phyloP scores from a whole-genome alignment of 2,888 invertebrate species.

The Euphydryas editha region DNA sequence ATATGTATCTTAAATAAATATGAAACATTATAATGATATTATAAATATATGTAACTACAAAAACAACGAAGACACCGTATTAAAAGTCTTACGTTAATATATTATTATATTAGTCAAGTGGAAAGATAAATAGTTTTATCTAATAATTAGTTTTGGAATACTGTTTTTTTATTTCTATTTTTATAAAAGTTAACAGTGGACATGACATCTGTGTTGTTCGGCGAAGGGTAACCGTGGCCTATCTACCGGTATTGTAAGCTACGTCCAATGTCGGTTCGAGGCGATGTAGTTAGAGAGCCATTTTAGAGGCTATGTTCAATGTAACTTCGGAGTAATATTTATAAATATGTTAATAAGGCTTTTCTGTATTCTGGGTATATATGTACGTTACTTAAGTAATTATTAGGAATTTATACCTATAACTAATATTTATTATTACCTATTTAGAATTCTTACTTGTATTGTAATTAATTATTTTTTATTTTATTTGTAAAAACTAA shows the following conservation, averaged over 20 bases:
- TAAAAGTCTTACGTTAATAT: background rate
- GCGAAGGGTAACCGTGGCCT: constrained; percentile 78
- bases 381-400: constrained; percentile 2
- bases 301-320: constrained; percentile 54
- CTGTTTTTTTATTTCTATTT: background rate
- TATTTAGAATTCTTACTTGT: background rate
- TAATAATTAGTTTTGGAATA: background rate
- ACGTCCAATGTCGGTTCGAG: constrained; percentile 77
- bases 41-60: background rate
- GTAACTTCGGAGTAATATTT: constrained; percentile 38
- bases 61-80: background rate
- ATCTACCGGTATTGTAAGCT: constrained; percentile 78
- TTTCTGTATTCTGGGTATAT: constrained; percentile 25
- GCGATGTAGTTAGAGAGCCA: constrained; percentile 71
- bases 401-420: background rate
- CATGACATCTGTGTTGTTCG: constrained; percentile 55
- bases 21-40: background rate
- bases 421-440: background rate
- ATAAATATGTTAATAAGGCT: constrained; percentile 39
- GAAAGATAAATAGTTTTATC: background rate
- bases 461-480: background rate
- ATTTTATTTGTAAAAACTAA: background rate
- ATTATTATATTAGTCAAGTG: background rate
- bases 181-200: constrained; percentile 22
- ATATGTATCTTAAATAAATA: background rate